Evolutionary conservation across 2,888 invertebrate genomes (phyloP).

Genomic region (Yponomeuta sedellus): DNA sequence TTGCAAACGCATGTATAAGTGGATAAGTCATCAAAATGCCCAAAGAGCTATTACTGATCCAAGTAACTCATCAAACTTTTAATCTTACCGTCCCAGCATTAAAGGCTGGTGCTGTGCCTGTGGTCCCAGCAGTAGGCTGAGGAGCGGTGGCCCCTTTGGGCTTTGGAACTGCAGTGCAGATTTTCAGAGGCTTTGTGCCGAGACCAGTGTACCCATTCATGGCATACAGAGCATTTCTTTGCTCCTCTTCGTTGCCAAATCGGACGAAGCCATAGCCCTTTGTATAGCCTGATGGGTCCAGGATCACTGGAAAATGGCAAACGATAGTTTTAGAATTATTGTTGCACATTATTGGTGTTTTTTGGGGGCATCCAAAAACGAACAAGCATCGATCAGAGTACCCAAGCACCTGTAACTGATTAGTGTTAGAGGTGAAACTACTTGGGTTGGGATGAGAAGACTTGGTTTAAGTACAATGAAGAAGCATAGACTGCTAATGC

Average conservation of each 20-base stretch:
- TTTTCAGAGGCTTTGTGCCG: slow-evolving; percentile 91
- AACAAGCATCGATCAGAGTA: too few species aligned
- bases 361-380: too few species aligned
- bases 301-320: slow-evolving; percentile 81
- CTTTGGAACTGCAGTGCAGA: slow-evolving; percentile 94
- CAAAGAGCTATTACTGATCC: too few species aligned
- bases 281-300: slow-evolving; percentile 92
- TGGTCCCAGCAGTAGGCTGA: slow-evolving; percentile 34
- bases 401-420: too few species aligned
- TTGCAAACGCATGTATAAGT: too few species aligned
- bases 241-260: slow-evolving; percentile 95
- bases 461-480: too few species aligned
- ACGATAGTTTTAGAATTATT: neutral
- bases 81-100: slow-evolving; percentile 37
- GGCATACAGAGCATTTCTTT: slow-evolving; percentile 91
- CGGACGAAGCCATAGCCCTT: slow-evolving; percentile 97
- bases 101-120: neutral
- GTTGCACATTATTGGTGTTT: too few species aligned
- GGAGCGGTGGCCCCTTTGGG: slow-evolving; percentile 72
- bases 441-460: too few species aligned
- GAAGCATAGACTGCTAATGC: too few species aligned
- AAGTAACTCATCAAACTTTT: neutral
- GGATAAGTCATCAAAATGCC: too few species aligned
- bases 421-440: too few species aligned
- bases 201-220: slow-evolving; percentile 96